Percentiles rank a stretch among this genome's conserved stretches.
Conservation (phyloP, 2,888 invertebrate species). For the Cryptophagus acutangulus region DNA sequence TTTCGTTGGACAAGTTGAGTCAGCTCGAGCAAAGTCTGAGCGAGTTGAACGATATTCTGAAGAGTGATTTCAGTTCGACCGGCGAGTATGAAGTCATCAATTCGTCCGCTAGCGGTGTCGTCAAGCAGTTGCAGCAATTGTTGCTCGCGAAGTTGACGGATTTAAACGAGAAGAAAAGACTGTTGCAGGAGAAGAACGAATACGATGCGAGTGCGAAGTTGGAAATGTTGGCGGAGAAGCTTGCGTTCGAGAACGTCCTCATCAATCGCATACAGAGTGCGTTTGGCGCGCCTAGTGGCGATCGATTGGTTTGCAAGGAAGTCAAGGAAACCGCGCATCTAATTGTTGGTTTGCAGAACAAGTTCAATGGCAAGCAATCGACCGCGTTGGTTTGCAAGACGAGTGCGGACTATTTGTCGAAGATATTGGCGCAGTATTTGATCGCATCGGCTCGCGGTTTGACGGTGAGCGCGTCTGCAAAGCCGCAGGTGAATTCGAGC, state of each 20-base stretch:
- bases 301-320: conserved; percentile 61
- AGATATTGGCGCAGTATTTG: conserved; percentile 69
- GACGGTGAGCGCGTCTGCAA: too few species aligned
- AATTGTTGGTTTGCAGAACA: conserved; percentile 65
- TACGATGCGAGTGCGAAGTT: conserved; percentile 64
- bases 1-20: conserved; percentile 61
- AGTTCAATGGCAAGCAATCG: conserved; percentile 55
- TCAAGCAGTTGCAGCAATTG: conserved; percentile 62
- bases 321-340: conserved; percentile 72
- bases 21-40: conserved; percentile 61
- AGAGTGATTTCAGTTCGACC: conserved; percentile 38
- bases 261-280: conserved; percentile 63
- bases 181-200: conserved; percentile 62
- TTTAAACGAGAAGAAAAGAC: conserved; percentile 62
- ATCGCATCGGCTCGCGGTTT: conserved; percentile 40
- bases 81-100: conserved; percentile 55
- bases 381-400: conserved; percentile 38
- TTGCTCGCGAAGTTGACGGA: conserved; percentile 65
- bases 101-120: conserved; percentile 57
- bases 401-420: conserved; percentile 66
- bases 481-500: conserved; percentile 43
- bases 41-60: conserved; percentile 58
- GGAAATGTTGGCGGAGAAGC: conserved; percentile 70
- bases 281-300: conserved; percentile 46
- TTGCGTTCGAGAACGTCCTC: conserved; percentile 71